phyloP scores from a whole-genome alignment of 2,797 vertebrate genomes.

The Hoplostethus mediterraneus region DNA sequence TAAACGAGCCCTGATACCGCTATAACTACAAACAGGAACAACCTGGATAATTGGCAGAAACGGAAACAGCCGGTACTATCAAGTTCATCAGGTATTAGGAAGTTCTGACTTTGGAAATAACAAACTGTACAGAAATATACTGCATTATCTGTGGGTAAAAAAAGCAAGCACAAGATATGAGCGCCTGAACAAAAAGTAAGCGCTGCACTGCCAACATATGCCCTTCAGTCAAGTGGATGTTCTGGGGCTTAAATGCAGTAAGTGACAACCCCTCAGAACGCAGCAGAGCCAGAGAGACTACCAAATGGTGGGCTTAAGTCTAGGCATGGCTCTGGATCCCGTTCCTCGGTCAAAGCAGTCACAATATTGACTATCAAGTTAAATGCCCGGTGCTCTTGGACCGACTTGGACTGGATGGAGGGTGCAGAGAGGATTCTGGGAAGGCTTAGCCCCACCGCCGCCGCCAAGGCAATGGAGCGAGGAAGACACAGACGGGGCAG shows the following conservation, averaged over 20 bases:
- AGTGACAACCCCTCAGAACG: slow-evolving; percentile 38
- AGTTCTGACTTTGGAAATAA: not conserved
- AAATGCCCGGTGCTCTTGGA: slow-evolving; percentile 57
- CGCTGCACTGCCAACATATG: not conserved
- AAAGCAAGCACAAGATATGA: not conserved
- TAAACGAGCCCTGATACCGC: too few species aligned
- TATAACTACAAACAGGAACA: too few species aligned
- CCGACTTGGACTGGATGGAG: slow-evolving; percentile 49
- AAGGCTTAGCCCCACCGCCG: slow-evolving; percentile 45
- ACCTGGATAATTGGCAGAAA: too few species aligned
- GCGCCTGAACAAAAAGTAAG: not conserved
- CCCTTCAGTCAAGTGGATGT: slow-evolving; percentile 14
- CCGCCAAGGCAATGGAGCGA: slow-evolving; percentile 67
- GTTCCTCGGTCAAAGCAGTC: slow-evolving; percentile 56
- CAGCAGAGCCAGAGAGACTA: slow-evolving; percentile 22
- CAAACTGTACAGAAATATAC: not conserved
- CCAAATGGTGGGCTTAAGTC: slow-evolving; percentile 44
- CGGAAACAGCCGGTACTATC: too few species aligned
- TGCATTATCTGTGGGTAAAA: not conserved
- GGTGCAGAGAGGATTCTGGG: slow-evolving; percentile 55
- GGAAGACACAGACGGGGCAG: slow-evolving; percentile 65
- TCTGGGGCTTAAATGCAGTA: slow-evolving; percentile 30
- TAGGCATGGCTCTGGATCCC: slow-evolving; percentile 51
- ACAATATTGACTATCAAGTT: slow-evolving; percentile 69
- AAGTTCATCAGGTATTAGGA: too few species aligned